These are phyloP conservation scores for Cyaniris semiargus DNA, from an alignment of 2,888 invertebrate genomes.

Conservation along the genomic window DNA sequence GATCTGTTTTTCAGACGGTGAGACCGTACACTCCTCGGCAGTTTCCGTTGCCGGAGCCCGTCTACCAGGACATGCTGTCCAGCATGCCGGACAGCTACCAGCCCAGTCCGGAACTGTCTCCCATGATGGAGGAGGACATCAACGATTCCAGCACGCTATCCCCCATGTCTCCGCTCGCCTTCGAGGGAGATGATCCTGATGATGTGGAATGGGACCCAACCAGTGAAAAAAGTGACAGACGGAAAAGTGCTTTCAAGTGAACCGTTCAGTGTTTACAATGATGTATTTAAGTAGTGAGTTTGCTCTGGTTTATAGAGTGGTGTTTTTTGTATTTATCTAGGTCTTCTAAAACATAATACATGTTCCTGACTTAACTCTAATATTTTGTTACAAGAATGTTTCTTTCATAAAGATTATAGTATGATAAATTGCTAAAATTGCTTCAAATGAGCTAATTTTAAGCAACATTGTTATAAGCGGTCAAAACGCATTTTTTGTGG, in stretches of 20 bases:
- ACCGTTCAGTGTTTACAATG: neutral
- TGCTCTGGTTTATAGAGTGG: neutral
- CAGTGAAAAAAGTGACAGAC: slow-evolving; percentile 56
- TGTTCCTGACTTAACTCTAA: neutral
- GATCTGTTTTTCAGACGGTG: slow-evolving; percentile 70
- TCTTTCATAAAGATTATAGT: neutral
- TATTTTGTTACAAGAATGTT: neutral
- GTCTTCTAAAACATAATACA: neutral
- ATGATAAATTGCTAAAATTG: no score
- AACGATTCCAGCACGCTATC: slow-evolving; percentile 55
- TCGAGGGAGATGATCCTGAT: slow-evolving; percentile 91
- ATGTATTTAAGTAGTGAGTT: neutral
- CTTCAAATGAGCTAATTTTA: neutral
- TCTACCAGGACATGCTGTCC: slow-evolving; percentile 84
- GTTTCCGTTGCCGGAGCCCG: slow-evolving; percentile 87
- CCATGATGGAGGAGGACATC: slow-evolving; percentile 41
- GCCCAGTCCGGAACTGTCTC: slow-evolving; percentile 45
- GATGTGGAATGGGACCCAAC: slow-evolving; percentile 90
- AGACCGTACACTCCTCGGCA: slow-evolving; percentile 87
- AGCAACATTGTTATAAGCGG: neutral
- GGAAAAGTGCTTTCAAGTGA: slow-evolving; percentile 58
- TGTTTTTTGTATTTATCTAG: neutral
- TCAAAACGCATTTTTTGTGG: neutral
- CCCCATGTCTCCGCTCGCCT: slow-evolving; percentile 55
- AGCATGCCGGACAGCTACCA: slow-evolving; percentile 85